Evolutionary conservation across 2,113 vertebrate genomes (phyloP), one percentile per base, ranked within the genome.

Genomic region (Enhydra lutris): DNA sequence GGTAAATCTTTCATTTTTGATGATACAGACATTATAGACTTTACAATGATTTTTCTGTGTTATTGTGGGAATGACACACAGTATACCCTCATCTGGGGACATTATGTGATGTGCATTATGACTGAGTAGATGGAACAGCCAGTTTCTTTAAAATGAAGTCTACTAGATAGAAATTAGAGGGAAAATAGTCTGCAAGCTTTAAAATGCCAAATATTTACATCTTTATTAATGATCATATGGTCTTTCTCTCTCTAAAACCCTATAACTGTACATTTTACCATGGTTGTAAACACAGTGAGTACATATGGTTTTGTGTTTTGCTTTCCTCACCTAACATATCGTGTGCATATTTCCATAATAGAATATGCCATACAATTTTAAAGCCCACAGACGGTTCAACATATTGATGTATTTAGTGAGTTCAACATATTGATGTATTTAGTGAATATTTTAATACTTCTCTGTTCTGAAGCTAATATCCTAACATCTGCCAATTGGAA

Each of bases 331-430:
- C 94, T 96, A 92, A 95, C 78, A 71, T 91, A 95, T 85, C 67
- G 2, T 47, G 47, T 73, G 23, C 73, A 36, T 92, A 69, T 89
- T 90, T 94, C 85, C 84, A 92, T 92, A 96, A 89, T 57, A 36
- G 69, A 92, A 84, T 74, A 73, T 57, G 88, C 67, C 85, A 67
- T 90, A 31, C 82, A 95, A 5, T 79, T 94, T 97, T 82, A 97
- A 96, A 97, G 45, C 45, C 88, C 71, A 94, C 88, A 97, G 96
- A 97, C 26, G 12, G 76, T 55, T 97, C 59, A 89, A 69, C 93
- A 96, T 97, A 97, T 97, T 97, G 95, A 96, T 97, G 67, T 93
- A 88, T 92, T 97, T 96, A 96, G 94, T 93, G 96, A 92, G 76
- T 55, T 97, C 59, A 89, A 69, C 93, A 96, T 97, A 97, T 97